phyloP scores from a whole-genome alignment of 2,797 vertebrate genomes.

The Intellagama lesueurii region DNA sequence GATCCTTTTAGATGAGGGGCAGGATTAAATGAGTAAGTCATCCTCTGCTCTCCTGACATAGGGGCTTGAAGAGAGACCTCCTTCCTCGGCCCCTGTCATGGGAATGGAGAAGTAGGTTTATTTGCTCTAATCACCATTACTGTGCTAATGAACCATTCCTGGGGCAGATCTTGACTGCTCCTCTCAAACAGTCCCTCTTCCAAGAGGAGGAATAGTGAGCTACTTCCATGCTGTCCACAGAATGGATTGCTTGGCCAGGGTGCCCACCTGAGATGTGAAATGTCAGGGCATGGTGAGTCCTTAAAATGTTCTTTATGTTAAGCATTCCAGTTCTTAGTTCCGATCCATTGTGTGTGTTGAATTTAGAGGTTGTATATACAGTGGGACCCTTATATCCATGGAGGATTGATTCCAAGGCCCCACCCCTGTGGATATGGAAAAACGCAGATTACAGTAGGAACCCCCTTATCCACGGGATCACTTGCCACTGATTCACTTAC shows the following conservation, averaged over 20 bases:
- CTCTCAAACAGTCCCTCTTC: not conserved
- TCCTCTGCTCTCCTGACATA: conserved; percentile 1
- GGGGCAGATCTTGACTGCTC: not conserved
- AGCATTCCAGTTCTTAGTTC: not conserved
- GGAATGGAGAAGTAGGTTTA: not conserved
- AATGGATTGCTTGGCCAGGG: not conserved
- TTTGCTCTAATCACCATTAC: too few relatives aligned
- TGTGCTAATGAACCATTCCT: not conserved
- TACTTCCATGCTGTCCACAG: not conserved
- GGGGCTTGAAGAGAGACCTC: too few relatives aligned
- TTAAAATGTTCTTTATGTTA: not conserved
- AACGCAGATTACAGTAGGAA: too few relatives aligned
- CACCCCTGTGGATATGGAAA: too few relatives aligned
- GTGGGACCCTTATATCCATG: too few relatives aligned
- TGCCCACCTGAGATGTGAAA: too few relatives aligned
- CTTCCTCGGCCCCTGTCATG: not conserved
- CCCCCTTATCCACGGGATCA: too few relatives aligned
- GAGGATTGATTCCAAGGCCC: too few relatives aligned
- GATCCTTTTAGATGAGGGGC: not conserved
- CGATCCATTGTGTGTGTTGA: not conserved
- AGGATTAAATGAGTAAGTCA: not conserved
- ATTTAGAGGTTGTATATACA: too few relatives aligned
- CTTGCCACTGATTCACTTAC: too few relatives aligned
- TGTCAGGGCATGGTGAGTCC: too few relatives aligned
- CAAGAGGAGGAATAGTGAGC: not conserved